Conservation (phyloP, 2,797 vertebrate species). For the Neosilurus hyrtlii region DNA sequence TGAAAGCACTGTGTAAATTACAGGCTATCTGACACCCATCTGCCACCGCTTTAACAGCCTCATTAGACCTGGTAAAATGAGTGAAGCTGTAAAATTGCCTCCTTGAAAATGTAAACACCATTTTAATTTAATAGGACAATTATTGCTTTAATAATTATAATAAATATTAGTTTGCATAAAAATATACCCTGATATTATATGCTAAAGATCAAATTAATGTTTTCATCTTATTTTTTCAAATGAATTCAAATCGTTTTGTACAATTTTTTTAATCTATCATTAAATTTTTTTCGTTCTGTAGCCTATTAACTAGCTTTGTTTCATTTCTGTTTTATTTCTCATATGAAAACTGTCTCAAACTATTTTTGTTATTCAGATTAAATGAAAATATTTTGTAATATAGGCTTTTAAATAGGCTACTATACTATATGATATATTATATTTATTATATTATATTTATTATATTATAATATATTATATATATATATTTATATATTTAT, state of each 20-base stretch:
- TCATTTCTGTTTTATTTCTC: not conserved
- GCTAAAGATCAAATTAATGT: not conserved
- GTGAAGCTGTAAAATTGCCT: slow-evolving; percentile 44
- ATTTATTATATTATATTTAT: not conserved
- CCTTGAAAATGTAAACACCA: slow-evolving; percentile 45
- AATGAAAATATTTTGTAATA: no score
- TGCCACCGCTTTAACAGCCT: slow-evolving; percentile 52
- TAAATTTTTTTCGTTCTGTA: no score
- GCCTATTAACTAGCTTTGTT: not conserved
- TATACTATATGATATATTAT: not conserved
- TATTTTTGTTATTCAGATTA: not conserved
- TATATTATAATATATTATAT: no score
- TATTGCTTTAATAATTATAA: slow-evolving; percentile 9
- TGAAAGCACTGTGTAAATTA: slow-evolving; percentile 52
- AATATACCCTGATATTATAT: not conserved
- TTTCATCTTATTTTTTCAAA: not conserved
- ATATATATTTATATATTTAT: no score
- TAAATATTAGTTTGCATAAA: slow-evolving; percentile 7
- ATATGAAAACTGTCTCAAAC: no score
- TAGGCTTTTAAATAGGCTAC: not conserved
- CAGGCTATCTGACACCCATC: slow-evolving; percentile 57
- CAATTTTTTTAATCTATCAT: not conserved
- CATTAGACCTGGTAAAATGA: slow-evolving; percentile 42
- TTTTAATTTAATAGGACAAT: slow-evolving; percentile 39
- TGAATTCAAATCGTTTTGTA: not conserved